A percentile compares a stretch with the other conserved stretches of the same genome.
Evolutionary conservation across 2,797 vertebrate species (phyloP).

Genomic region (Mergus octosetaceus): DNA sequence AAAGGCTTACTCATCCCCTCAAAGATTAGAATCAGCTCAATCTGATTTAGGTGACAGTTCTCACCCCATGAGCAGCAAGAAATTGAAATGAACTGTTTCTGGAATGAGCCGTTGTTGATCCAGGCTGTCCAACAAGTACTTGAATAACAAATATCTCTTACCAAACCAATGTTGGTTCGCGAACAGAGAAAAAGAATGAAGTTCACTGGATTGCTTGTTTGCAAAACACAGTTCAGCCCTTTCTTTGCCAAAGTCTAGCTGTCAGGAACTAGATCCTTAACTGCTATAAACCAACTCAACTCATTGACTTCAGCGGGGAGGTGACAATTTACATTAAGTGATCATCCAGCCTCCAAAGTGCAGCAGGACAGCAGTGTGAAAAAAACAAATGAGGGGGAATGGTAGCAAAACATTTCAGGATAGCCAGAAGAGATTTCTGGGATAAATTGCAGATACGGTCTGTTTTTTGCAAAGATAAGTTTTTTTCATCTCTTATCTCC

Average conservation of each 20-base stretch:
- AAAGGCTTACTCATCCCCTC: slow-evolving; percentile 57
- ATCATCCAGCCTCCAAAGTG: neutral
- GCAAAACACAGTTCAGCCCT: slow-evolving; percentile 45
- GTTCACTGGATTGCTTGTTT: slow-evolving; percentile 51
- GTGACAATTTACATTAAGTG: slow-evolving; percentile 26
- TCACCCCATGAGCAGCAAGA: slow-evolving; percentile 61
- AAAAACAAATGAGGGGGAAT: neutral
- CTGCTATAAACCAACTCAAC: slow-evolving; percentile 1
- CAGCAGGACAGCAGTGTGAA: neutral
- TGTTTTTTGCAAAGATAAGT: neutral
- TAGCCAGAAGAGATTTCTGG: neutral
- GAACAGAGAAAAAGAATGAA: slow-evolving; percentile 63
- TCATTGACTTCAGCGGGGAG: neutral
- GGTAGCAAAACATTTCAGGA: neutral
- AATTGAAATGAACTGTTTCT: slow-evolving; percentile 61
- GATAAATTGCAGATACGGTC: neutral
- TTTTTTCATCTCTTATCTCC: neutral
- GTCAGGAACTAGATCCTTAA: slow-evolving; percentile 33
- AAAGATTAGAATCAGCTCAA: slow-evolving; percentile 58
- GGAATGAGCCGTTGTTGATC: slow-evolving; percentile 65
- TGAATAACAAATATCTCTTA: slow-evolving; percentile 71
- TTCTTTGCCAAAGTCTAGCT: slow-evolving; percentile 36
- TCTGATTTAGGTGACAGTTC: slow-evolving; percentile 68
- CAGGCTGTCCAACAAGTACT: slow-evolving; percentile 60
- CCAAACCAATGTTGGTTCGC: slow-evolving; percentile 47